Evolutionary conservation across 2,888 invertebrate genomes (phyloP), one percentile per base, ranked within the genome.

Genomic region (Drosophila gaucha): DNA sequence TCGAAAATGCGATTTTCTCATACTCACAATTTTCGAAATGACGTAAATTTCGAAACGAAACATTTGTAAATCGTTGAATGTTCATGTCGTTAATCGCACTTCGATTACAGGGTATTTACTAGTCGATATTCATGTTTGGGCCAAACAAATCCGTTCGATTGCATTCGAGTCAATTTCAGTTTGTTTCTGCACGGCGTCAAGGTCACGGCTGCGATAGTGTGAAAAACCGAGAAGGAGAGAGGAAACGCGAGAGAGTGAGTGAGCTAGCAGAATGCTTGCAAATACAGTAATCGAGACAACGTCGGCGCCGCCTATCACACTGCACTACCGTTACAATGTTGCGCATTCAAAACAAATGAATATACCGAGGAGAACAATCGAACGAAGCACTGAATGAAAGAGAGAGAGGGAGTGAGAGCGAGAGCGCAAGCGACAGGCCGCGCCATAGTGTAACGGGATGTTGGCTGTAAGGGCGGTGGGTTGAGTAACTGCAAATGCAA

Each of bases 401-500:
- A 33, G 22, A 18, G 8, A 8, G 14, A 39, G 22, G 24, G 18
- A 41, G 36, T 18, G 14, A 47, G 8, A 9, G 6, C 0, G 3
- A 1, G 18, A 24, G 31, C 1, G 20, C 3, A 24, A 22, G 31
- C 12, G 30, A 38, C 5, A 14, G 54, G 16, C n/a, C 10, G 65
- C 3, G 33, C 16, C 9, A 39, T 2, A n/a, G 41, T 20, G 20
- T 9, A 16, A 39, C 24, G 39, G 12, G 10, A n/a, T 26, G 24
- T 14, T 39, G 16, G 20, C 31, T 16, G 35, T 18, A 39, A 33
- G 44, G 44, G 44, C 39, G 35, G 18, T 31, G 38, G 36, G 26
- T 60, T 67, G 43, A 38, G 26, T 44, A 47, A 58, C 57, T 73
- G 74, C 62, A 73, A 82, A 72, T 83, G 86, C 82, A 83, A 80